Evolutionary conservation across 23 tunicate species (phyloP).

Genomic region (Pegea sp.): DNA sequence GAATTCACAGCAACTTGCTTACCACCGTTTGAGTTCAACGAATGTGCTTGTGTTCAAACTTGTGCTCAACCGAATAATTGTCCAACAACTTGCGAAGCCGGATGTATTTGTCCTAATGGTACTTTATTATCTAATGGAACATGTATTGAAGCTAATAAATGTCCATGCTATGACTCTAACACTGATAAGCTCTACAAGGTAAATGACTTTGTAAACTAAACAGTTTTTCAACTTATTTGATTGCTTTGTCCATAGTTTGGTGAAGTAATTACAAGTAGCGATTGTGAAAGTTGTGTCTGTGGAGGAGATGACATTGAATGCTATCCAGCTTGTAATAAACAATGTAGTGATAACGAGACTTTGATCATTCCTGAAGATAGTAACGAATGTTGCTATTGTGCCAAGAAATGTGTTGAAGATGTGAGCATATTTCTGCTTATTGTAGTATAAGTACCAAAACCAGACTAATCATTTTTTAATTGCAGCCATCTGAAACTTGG

Average conservation of each 20-base stretch:
- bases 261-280: slow-evolving; percentile 14
- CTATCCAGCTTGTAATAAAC: slow-evolving; percentile 19
- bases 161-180: slow-evolving; percentile 38
- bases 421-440: slow-evolving; percentile 17
- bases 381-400: slow-evolving; percentile 60
- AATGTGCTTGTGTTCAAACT: slow-evolving; percentile 37
- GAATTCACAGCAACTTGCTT: slow-evolving; percentile 30
- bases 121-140: slow-evolving; percentile 15
- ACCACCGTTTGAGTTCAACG: slow-evolving; percentile 25
- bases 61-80: slow-evolving; percentile 21
- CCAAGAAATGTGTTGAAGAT: slow-evolving; percentile 22
- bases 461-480: neutral
- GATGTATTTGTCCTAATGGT: slow-evolving; percentile 62
- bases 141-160: slow-evolving; percentile 15
- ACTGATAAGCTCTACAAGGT: slow-evolving; percentile 13
- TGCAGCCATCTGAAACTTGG: slow-evolving; percentile 14
- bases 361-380: too few species aligned
- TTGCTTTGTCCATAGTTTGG: slow-evolving; percentile 8
- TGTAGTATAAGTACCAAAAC: neutral
- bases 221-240: neutral
- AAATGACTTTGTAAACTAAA: neutral
- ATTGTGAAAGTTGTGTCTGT: slow-evolving; percentile 49
- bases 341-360: slow-evolving; percentile 24
- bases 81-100: slow-evolving; percentile 9
- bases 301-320: slow-evolving; percentile 25